phyloP scores from a whole-genome alignment of 1,140 invertebrate genomes.

The Papilio dardanus region DNA sequence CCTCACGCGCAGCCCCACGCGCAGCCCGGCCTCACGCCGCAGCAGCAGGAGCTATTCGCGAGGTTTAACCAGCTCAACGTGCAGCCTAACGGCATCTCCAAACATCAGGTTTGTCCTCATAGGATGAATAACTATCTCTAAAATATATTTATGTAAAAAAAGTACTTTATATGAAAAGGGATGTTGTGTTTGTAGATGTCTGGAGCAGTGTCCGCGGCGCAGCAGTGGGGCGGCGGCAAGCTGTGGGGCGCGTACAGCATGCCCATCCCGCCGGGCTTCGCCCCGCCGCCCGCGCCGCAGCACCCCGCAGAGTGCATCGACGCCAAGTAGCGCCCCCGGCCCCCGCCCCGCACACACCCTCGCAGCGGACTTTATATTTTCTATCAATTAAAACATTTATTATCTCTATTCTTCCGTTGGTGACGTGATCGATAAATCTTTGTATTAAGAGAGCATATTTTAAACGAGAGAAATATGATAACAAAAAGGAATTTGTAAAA shows the following conservation, averaged over 20 bases:
- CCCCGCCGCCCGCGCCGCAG: conserved; percentile 62
- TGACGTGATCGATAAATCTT: conserved; percentile 81
- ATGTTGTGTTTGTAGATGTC: conserved; percentile 30
- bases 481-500: conserved; percentile 82
- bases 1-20: conserved; percentile 10
- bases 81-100: conserved; percentile 51
- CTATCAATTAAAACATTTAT: conserved; percentile 52
- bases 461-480: conserved; percentile 81
- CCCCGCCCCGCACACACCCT: conserved; percentile 35
- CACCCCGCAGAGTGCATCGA: conserved; percentile 80
- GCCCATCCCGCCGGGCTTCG: conserved; percentile 78
- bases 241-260: conserved; percentile 53
- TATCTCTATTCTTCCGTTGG: conserved; percentile 63
- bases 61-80: conserved; percentile 69
- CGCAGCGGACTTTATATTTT: conserved; percentile 64
- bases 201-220: conserved; percentile 13
- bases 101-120: conserved; percentile 29
- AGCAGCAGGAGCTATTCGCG: conserved; percentile 62
- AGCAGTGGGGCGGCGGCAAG: conserved; percentile 50
- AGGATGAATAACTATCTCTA: too few species aligned
- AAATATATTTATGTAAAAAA: background rate
- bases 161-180: too few species aligned
- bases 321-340: conserved; percentile 69
- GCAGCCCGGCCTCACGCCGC: conserved; percentile 49
- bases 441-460: conserved; percentile 80